Evolutionary conservation across 2,888 invertebrate genomes (phyloP).

Genomic region (Zaprionus obscuricornis): DNA sequence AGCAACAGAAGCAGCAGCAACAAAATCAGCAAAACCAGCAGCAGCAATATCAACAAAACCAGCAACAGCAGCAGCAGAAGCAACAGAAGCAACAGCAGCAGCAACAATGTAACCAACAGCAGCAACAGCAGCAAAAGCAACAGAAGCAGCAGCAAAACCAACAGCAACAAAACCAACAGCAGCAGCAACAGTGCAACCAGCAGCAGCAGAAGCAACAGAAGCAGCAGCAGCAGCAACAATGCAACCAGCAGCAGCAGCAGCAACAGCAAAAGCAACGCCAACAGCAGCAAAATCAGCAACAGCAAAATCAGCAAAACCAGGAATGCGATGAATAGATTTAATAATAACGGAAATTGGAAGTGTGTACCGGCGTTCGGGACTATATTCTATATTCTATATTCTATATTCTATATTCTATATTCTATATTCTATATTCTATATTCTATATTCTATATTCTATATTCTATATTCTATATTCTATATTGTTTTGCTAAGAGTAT

Average conservation of each 20-base stretch:
- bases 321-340: too few relatives aligned
- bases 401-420: neutral
- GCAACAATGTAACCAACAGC: neutral
- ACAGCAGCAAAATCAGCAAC: neutral
- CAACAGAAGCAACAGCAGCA: neutral
- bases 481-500: too few relatives aligned
- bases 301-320: neutral
- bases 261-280: too few relatives aligned
- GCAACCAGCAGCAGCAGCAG: too few relatives aligned
- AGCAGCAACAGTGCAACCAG: neutral
- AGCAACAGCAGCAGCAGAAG: too few relatives aligned
- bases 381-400: neutral
- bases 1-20: too few relatives aligned
- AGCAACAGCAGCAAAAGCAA: slow-evolving; percentile 3
- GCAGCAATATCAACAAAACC: too few relatives aligned
- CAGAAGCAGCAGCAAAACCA: slow-evolving; percentile 5
- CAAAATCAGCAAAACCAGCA: too few relatives aligned
- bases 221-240: too few relatives aligned
- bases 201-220: too few relatives aligned
- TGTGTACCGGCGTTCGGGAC: too few relatives aligned
- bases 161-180: neutral
- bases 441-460: neutral
- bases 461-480: neutral
- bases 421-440: neutral
- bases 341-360: too few relatives aligned